phyloP scores from a whole-genome alignment of 2,888 invertebrate species.

The Sinopyrophorus schimmeli region DNA sequence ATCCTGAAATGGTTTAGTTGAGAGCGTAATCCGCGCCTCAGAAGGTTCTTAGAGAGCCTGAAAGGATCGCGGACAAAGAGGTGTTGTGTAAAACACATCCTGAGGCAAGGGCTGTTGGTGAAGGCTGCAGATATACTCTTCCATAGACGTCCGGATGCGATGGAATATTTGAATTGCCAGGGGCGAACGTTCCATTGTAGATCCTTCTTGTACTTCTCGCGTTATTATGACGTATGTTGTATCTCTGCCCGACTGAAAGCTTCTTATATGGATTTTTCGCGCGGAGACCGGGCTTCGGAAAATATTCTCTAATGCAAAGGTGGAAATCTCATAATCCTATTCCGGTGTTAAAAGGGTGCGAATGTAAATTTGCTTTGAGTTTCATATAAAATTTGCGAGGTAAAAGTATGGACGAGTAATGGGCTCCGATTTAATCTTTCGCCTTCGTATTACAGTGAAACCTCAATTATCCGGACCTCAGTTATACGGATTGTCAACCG shows the following conservation, averaged over 20 bases:
- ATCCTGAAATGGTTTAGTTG: slow-evolving; percentile 23
- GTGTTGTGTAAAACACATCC: slow-evolving; percentile 31
- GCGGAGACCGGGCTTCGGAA: not conserved
- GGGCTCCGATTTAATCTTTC: no score
- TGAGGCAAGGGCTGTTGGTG: slow-evolving; percentile 21
- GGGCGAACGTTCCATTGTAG: slow-evolving; percentile 18
- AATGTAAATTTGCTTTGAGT: no score
- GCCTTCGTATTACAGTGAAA: no score
- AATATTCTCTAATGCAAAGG: slow-evolving; percentile 8
- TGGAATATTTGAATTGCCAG: slow-evolving; percentile 26
- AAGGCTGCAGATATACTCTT: slow-evolving; percentile 23
- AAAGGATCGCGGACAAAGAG: slow-evolving; percentile 26
- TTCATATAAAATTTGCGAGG: no score
- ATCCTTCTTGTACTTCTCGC: slow-evolving; percentile 16
- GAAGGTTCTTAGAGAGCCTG: slow-evolving; percentile 24
- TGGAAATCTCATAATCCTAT: no score
- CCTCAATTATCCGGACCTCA: no score
- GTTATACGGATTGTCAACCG: no score
- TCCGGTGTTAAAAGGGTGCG: no score
- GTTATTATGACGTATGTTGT: slow-evolving; percentile 23
- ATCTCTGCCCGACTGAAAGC: slow-evolving; percentile 6
- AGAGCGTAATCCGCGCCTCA: slow-evolving; percentile 24
- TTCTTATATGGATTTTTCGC: slow-evolving; percentile 11
- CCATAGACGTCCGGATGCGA: slow-evolving; percentile 17
- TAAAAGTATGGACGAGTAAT: no score